phyloP scores from a whole-genome alignment of 2,888 invertebrate genomes.

The Trachelus stipa region DNA sequence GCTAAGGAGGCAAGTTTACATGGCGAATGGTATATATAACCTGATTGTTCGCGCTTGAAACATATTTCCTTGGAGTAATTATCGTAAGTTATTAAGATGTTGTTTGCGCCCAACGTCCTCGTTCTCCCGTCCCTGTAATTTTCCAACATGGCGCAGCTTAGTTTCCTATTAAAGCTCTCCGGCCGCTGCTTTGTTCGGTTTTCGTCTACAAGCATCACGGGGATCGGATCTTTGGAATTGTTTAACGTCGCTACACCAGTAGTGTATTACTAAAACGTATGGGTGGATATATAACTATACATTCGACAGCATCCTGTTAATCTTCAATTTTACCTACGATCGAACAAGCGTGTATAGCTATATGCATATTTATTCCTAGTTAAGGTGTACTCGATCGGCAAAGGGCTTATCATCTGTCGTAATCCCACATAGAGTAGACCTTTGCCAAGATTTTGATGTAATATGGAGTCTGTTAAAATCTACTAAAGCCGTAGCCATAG shows the following conservation, averaged over 20 bases:
- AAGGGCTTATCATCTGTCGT: background rate
- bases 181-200: background rate
- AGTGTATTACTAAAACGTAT: background rate
- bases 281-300: background rate
- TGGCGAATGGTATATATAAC: background rate
- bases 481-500: background rate
- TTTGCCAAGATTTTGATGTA: background rate
- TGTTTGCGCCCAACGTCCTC: background rate
- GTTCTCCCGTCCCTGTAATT: background rate
- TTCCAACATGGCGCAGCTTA: conserved; percentile 26
- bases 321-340: background rate
- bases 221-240: background rate
- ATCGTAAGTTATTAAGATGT: background rate
- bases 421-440: background rate
- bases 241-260: background rate
- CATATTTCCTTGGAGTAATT: background rate
- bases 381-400: background rate
- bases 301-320: background rate
- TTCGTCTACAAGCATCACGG: background rate
- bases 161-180: conserved; percentile 39
- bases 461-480: background rate
- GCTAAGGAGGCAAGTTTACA: background rate
- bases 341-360: background rate
- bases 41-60: background rate
- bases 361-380: background rate